phyloP scores from a whole-genome alignment of 2,797 vertebrate genomes.

The Paedocypris micromegethes region DNA sequence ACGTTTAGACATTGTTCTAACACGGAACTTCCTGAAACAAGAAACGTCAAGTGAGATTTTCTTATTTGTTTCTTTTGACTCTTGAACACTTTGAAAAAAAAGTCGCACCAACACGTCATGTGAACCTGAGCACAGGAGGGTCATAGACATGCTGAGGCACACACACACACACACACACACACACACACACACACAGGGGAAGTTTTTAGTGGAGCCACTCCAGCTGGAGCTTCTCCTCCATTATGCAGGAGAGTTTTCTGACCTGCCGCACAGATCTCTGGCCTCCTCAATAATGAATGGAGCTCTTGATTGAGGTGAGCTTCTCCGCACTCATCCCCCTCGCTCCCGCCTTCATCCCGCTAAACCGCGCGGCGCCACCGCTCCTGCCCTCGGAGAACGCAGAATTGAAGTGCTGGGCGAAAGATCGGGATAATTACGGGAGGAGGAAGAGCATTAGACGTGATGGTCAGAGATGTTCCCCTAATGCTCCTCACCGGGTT shows the following conservation, averaged over 20 bases:
- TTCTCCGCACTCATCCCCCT: slow-evolving; percentile 42
- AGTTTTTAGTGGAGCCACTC: slow-evolving; percentile 50
- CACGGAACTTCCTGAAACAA: no score
- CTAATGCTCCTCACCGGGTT: no score
- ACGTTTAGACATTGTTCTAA: no score
- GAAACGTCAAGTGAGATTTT: no score
- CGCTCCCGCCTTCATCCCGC: slow-evolving; percentile 32
- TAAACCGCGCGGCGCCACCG: slow-evolving; percentile 47
- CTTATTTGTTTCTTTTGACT: no score
- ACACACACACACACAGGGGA: slow-evolving; percentile 28
- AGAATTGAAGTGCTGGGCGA: slow-evolving; percentile 25
- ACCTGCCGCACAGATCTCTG: slow-evolving; percentile 53
- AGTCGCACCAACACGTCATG: no score
- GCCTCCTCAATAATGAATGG: slow-evolving; percentile 55
- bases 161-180: slow-evolving; percentile 29
- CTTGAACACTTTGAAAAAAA: no score
- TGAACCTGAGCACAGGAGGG: no score
- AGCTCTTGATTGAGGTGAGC: slow-evolving; percentile 54
- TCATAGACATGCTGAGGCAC: not conserved
- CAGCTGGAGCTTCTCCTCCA: slow-evolving; percentile 52
- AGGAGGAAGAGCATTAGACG: slow-evolving; percentile 41
- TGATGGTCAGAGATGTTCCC: slow-evolving; percentile 29
- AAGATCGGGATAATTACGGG: slow-evolving; percentile 38
- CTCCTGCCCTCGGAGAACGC: slow-evolving; percentile 38
- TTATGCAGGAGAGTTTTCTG: slow-evolving; percentile 58